A percentile compares a stretch with the other conserved stretches of the same genome.
phyloP scores from a whole-genome alignment of 1,140 invertebrate genomes.

The Spodoptera litura region DNA sequence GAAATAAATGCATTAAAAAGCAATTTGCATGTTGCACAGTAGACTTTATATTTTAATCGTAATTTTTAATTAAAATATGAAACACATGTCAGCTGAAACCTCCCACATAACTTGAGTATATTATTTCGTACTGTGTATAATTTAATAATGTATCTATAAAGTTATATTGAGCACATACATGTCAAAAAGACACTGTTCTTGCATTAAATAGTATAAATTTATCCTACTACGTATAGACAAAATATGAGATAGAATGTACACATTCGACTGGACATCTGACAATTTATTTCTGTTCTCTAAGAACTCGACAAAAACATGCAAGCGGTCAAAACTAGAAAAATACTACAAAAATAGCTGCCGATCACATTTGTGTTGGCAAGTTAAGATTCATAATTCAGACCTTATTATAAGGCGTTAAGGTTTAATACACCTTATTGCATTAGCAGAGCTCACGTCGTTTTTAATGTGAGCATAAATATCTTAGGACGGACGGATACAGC shows the following conservation, averaged over 20 bases:
- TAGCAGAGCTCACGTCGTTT: slow-evolving; percentile 10
- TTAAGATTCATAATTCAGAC: slow-evolving; percentile 2
- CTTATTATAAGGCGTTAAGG: slow-evolving; percentile 13
- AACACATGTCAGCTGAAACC: slow-evolving; percentile 57
- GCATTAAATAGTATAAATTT: slow-evolving; percentile 8
- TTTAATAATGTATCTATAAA: slow-evolving; percentile 22
- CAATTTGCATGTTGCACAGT: slow-evolving; percentile 65
- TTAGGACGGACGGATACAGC: not conserved
- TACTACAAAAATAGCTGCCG: slow-evolving; percentile 12
- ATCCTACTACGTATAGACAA: slow-evolving; percentile 17
- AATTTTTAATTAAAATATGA: slow-evolving; percentile 42
- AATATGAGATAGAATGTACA: slow-evolving; percentile 9
- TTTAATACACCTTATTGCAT: slow-evolving; percentile 2
- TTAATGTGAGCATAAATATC: not conserved
- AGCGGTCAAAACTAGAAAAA: slow-evolving; percentile 9
- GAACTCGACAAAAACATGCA: slow-evolving; percentile 3
- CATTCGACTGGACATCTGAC: slow-evolving; percentile 21
- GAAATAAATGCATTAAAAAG: slow-evolving; percentile 82
- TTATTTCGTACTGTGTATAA: not conserved
- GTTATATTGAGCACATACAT: slow-evolving; percentile 28
- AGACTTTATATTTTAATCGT: slow-evolving; percentile 40
- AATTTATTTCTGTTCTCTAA: slow-evolving; percentile 8
- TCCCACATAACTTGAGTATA: slow-evolving; percentile 71
- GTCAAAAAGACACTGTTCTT: slow-evolving; percentile 23
- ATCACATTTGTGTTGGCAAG: slow-evolving; percentile 15